Base-by-base conservation (phyloP, 2,888 invertebrate genomes). In the Volucella bombylans region DNA sequence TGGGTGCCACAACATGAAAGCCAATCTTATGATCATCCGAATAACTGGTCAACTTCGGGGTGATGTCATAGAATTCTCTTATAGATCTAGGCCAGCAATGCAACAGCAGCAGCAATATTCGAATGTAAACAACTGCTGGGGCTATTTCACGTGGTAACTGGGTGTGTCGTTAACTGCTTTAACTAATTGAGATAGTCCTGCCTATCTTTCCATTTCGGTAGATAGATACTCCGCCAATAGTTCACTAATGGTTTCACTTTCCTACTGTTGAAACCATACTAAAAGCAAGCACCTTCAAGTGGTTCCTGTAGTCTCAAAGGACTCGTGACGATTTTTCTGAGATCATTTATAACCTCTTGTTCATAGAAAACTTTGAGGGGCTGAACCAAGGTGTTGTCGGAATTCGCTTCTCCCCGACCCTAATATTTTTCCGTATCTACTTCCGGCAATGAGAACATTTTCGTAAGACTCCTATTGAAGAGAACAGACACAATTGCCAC, bases 51-150 rank as follows among this genome's bases (percentile, higher is more conserved):
- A 96, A 91, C 39, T n/a, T n/a, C 0, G 96, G 96, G 65, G 96
- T 94, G 0, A 95, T 92, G 80, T 94, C 95, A 89, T 95, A 95
- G 91, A 96, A 96, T 91, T 97, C 97, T 15, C 94, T 92, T 0
- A 96, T 93, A 0, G 95, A 96, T 0, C 97, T 96, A 0, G 97
- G 97, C 97, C 97, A 97, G 39, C 97, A 97, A 89, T 97, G 97
- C 43, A 95, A 90, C 47, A 97, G 87, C 3, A 88, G 62, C 1
- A 88, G 12, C 10, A 88, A 88, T 15, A 88, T 88, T 3, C 71
- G 54, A 18, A 90, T 88, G 4, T 88, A 86, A 8, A 73, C 64
- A 9, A 14, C 50, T 1, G 15, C 62, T 6, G 52, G 50, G 2
- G 68, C 41, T 10, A 50, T 18, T 11, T 52, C 64, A 45, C 83